Evolutionary conservation across 1,140 invertebrate genomes (phyloP).

Genomic region (Drosophila triauraria): DNA sequence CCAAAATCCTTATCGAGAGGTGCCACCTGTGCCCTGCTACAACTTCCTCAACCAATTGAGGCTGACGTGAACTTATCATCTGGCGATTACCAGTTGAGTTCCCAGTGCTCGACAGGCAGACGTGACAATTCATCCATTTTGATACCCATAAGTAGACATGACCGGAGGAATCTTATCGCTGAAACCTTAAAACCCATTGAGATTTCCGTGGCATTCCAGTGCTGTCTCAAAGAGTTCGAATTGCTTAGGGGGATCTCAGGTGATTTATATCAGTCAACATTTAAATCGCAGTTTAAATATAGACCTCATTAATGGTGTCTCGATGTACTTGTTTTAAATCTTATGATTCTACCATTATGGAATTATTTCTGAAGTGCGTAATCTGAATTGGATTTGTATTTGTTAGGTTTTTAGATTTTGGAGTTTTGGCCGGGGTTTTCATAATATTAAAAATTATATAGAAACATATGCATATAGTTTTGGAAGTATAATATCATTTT

Average conservation of each 20-base stretch:
- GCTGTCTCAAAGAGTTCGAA: constrained; percentile 12
- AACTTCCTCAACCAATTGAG: constrained; percentile 45
- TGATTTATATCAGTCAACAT: constrained; percentile 22
- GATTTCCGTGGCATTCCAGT: constrained; percentile 34
- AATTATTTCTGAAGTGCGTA: background rate
- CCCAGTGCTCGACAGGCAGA: constrained; percentile 31
- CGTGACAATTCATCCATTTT: constrained; percentile 49
- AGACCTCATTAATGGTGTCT: background rate
- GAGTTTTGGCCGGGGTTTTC: background rate
- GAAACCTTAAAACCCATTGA: constrained; percentile 26
- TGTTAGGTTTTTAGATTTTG: background rate
- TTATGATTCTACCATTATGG: background rate
- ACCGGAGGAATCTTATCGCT: constrained; percentile 40
- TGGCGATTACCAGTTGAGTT: constrained; percentile 39
- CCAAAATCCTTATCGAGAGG: constrained; percentile 27
- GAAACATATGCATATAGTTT: too few relatives aligned
- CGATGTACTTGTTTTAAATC: background rate
- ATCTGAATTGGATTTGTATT: background rate
- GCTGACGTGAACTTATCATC: constrained; percentile 41
- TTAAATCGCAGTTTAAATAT: constrained; percentile 26
- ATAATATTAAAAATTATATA: too few relatives aligned
- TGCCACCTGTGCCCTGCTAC: constrained; percentile 49
- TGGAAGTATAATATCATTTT: too few relatives aligned
- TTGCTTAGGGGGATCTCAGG: constrained; percentile 14
- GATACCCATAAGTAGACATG: constrained; percentile 40